Percentiles rank a stretch among this genome's conserved stretches.
Conservation (phyloP, 2,113 vertebrate species). For the Corythaixoides concolor region DNA sequence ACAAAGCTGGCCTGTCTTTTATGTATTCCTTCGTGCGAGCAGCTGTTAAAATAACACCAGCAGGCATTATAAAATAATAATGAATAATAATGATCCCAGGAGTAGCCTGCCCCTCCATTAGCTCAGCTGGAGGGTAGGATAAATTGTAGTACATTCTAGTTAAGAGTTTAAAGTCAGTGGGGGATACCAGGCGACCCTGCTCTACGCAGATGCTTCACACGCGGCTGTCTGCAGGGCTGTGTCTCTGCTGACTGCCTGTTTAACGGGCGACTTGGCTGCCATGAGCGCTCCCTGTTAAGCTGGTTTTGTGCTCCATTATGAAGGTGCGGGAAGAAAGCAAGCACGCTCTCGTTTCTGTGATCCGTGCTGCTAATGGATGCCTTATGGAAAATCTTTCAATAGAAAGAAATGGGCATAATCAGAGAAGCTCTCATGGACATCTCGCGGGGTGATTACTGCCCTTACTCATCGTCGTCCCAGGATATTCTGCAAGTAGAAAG, state of each 20-base stretch:
- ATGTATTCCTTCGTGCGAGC: not conserved
- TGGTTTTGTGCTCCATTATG: not conserved
- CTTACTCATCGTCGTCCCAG: not conserved
- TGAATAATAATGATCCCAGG: slow-evolving; percentile 4
- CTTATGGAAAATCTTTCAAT: not conserved
- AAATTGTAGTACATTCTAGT: not conserved
- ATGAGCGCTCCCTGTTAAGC: not conserved
- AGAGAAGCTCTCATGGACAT: not conserved
- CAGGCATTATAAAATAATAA: slow-evolving; percentile 20
- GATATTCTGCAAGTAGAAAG: not conserved
- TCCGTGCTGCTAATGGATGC: not conserved
- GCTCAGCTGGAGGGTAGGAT: not conserved
- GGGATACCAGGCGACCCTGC: not conserved
- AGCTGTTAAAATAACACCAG: slow-evolving; percentile 4
- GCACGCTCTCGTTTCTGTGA: fast-evolving
- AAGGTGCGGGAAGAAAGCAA: not conserved
- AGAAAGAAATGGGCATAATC: not conserved
- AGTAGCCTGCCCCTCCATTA: not conserved
- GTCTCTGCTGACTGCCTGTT: not conserved
- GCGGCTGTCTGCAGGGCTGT: not conserved
- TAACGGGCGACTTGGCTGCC: not conserved
- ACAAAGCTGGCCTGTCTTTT: not conserved
- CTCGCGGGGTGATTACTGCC: not conserved
- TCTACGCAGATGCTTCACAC: not conserved
- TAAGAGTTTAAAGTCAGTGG: not conserved